Percentiles rank a stretch among this genome's conserved stretches.
Conservation (phyloP, 1,140 invertebrate species). For the Hesperophylax magnus region DNA sequence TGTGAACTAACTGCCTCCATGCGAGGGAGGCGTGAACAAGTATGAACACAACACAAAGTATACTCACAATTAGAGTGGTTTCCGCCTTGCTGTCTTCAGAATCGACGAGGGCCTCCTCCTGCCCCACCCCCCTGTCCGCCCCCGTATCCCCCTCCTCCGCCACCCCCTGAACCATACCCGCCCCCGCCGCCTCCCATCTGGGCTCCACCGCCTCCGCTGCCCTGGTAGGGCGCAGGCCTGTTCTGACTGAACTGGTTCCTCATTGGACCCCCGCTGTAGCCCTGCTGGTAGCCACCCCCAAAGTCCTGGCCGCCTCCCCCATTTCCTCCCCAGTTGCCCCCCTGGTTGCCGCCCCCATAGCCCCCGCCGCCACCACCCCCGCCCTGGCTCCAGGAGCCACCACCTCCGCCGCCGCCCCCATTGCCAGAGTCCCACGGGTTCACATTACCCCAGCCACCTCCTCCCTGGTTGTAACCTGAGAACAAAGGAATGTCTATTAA, state of each 20-base stretch:
- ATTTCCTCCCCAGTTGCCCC: conserved; percentile 67
- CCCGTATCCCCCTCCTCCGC: conserved; percentile 48
- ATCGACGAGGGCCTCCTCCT: conserved; percentile 39
- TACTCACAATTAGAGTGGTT: conserved; percentile 44
- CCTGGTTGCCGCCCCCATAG: conserved; percentile 59
- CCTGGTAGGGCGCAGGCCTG: conserved; percentile 76
- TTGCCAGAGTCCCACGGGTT: conserved; percentile 69
- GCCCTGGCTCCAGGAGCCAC: conserved; percentile 58
- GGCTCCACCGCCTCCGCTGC: conserved; percentile 59
- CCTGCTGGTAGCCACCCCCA: conserved; percentile 82
- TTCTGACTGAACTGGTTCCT: conserved; percentile 77
- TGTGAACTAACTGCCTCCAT: too few relatives aligned
- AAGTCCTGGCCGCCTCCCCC: conserved; percentile 76
- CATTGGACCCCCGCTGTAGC: conserved; percentile 79
- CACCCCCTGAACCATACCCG: conserved; percentile 37
- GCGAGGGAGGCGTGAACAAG: background rate
- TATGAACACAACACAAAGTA: background rate
- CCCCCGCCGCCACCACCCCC: conserved; percentile 62
- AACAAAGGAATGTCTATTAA: background rate
- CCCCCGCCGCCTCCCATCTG: conserved; percentile 58
- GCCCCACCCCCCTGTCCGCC: conserved; percentile 15
- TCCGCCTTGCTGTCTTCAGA: conserved; percentile 26
- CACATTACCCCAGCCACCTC: conserved; percentile 64
- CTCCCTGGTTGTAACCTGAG: conserved; percentile 62
- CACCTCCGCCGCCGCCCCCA: conserved; percentile 61